phyloP scores from a whole-genome alignment of 1,140 invertebrate species.

The Procambarus virginalis region DNA sequence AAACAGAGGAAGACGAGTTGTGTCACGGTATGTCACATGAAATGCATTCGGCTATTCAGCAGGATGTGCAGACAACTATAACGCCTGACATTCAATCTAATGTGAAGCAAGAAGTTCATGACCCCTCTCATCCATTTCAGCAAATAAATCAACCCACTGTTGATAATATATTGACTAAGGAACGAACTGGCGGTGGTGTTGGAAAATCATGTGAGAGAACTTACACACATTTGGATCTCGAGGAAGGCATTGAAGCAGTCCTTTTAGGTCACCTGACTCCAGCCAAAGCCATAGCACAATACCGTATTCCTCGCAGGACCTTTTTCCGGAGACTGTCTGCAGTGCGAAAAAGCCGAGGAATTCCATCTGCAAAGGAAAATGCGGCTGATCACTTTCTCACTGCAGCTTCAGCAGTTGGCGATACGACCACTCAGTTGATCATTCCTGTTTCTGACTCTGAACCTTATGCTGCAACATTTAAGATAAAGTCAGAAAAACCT shows the following conservation, averaged over 20 bases:
- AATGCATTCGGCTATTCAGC: background rate
- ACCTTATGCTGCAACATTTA: constrained; percentile 42
- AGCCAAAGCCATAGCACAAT: constrained; percentile 62
- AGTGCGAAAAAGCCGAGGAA: constrained; percentile 56
- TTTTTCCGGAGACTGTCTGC: constrained; percentile 64
- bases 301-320: constrained; percentile 54
- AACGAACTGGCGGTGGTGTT: constrained; percentile 17
- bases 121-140: constrained; percentile 14
- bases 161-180: constrained; percentile 21
- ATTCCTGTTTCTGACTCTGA: constrained; percentile 33
- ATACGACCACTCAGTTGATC: constrained; percentile 9
- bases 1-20: constrained; percentile 24
- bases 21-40: background rate
- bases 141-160: constrained; percentile 19
- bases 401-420: constrained; percentile 17
- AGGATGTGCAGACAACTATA: background rate
- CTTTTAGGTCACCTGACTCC: constrained; percentile 53
- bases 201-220: constrained; percentile 60
- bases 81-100: background rate
- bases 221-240: constrained; percentile 56
- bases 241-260: constrained; percentile 64
- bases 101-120: background rate
- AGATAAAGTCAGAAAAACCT: constrained; percentile 43
- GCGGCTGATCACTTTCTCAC: constrained; percentile 59
- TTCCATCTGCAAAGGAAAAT: constrained; percentile 65